A percentile compares a stretch with the other conserved stretches of the same genome.
These are phyloP conservation scores for Apamea epomidion DNA, from an alignment of 2,888 invertebrate species.

Conservation along the genomic window DNA sequence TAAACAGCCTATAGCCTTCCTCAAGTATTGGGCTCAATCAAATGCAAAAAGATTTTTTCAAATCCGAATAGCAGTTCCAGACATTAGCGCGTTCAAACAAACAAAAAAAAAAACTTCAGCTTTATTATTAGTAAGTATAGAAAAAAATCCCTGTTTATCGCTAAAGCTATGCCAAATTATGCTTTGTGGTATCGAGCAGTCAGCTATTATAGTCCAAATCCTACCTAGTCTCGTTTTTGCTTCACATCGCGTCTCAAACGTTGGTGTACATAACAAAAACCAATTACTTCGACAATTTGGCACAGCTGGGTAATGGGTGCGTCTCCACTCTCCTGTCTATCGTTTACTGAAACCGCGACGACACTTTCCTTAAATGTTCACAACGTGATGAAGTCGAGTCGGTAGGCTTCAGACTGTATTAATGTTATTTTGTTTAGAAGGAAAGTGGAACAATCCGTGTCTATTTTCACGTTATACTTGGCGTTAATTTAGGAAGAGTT, in stretches of 20 bases:
- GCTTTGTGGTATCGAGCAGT: not conserved
- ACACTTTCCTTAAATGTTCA: conserved; percentile 8
- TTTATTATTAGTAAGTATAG: too few relatives aligned
- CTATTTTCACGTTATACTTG: not conserved
- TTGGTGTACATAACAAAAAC: conserved; percentile 16
- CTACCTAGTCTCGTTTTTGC: not conserved
- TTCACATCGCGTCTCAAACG: not conserved
- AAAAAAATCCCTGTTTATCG: not conserved
- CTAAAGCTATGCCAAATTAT: not conserved
- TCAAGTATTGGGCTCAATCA: too few relatives aligned
- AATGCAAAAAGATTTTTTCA: too few relatives aligned
- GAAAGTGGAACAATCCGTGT: not conserved
- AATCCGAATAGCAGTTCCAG: too few relatives aligned
- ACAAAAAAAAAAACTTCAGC: too few relatives aligned
- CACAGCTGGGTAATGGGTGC: conserved; percentile 18
- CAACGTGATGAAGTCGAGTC: conserved; percentile 1
- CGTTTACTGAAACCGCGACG: conserved; percentile 18
- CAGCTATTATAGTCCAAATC: not conserved
- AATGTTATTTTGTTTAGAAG: not conserved
- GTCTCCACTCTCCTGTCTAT: conserved; percentile 1
- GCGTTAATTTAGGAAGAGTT: not conserved
- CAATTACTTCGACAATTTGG: conserved; percentile 28
- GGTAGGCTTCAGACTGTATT: not conserved
- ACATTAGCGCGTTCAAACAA: too few relatives aligned
- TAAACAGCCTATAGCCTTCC: too few relatives aligned